These are phyloP conservation scores for Ametastegia equiseti DNA, from an alignment of 2,888 invertebrate genomes.

Conservation along the genomic window DNA sequence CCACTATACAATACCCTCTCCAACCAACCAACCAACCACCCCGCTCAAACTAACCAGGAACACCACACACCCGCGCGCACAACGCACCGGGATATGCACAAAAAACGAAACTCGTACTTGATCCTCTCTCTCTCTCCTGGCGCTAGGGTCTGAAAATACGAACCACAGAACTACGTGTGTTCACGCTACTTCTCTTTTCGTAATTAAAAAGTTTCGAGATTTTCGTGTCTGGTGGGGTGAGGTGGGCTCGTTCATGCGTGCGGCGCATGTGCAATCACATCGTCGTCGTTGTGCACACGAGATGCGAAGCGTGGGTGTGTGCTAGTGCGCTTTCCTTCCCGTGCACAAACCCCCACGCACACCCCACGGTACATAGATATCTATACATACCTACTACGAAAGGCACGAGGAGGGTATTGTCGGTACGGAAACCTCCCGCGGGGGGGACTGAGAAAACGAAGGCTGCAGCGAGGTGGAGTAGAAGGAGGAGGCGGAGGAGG, in stretches of 20 bases:
- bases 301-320: neutral
- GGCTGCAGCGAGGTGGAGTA: constrained; percentile 45
- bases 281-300: neutral
- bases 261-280: constrained; percentile 4
- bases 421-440: constrained; percentile 21
- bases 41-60: neutral
- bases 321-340: constrained; percentile 4
- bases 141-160: neutral
- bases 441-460: constrained; percentile 17
- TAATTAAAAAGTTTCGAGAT: constrained; percentile 29
- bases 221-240: too few species aligned
- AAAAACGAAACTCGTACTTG: neutral
- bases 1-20: constrained; percentile 12
- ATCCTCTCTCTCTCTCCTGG: neutral
- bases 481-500: too few species aligned
- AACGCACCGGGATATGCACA: neutral
- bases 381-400: neutral
- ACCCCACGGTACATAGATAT: neutral
- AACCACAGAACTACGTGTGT: neutral
- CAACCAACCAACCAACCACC: neutral
- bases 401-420: constrained; percentile 4
- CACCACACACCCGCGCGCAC: constrained; percentile 32
- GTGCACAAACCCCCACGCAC: too few species aligned
- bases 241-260: constrained; percentile 8
- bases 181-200: neutral